phyloP scores from a whole-genome alignment of 1,140 invertebrate genomes.

The Ganaspis sp. region DNA sequence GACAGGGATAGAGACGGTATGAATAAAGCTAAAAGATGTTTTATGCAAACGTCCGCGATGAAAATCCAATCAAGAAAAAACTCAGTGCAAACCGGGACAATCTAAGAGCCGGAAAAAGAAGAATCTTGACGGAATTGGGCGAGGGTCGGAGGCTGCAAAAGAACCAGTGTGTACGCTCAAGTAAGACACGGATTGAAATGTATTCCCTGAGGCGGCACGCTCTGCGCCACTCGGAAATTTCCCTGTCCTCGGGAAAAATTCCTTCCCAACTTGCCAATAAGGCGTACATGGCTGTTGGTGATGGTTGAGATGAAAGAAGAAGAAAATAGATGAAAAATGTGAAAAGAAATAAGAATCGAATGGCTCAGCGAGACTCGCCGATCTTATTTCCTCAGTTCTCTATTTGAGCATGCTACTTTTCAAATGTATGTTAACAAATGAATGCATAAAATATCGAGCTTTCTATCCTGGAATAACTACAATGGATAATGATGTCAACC shows the following conservation, averaged over 20 bases:
- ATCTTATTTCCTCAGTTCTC: not conserved
- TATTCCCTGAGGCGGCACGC: constrained; percentile 56
- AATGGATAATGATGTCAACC: constrained; percentile 1
- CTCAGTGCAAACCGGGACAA: constrained; percentile 58
- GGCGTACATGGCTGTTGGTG: constrained; percentile 50
- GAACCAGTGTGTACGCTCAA: constrained; percentile 43
- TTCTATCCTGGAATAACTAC: not conserved
- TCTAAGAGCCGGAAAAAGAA: constrained; percentile 57
- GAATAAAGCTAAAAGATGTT: constrained; percentile 54
- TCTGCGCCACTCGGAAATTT: constrained; percentile 55
- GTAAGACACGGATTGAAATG: constrained; percentile 59
- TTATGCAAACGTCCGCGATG: constrained; percentile 63
- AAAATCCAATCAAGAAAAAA: constrained; percentile 67
- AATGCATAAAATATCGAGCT: constrained; percentile 10
- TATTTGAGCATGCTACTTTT: not conserved
- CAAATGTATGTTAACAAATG: constrained; percentile 22
- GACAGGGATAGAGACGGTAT: constrained; percentile 44
- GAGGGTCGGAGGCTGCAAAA: constrained; percentile 37
- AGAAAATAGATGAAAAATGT: constrained; percentile 17
- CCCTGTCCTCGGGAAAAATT: constrained; percentile 48
- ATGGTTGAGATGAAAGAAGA: constrained; percentile 47
- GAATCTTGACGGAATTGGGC: constrained; percentile 45
- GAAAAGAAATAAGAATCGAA: constrained; percentile 11
- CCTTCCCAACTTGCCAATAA: constrained; percentile 59
- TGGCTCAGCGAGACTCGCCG: not conserved